Conservation (phyloP, 2,888 invertebrate genomes). For the Leucania comma region DNA sequence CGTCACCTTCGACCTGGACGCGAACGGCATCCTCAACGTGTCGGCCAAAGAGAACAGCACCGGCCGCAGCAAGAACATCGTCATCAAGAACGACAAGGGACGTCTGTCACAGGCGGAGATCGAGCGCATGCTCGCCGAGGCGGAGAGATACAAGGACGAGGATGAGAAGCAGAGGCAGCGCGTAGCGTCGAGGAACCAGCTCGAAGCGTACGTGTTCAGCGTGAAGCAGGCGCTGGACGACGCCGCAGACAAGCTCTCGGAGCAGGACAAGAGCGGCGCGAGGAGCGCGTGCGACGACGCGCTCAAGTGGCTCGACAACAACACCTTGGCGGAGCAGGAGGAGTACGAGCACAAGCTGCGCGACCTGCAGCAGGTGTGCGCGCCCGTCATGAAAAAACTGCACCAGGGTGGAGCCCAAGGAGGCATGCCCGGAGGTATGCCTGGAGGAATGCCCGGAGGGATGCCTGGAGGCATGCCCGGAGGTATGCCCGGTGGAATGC, state of each 20-base stretch:
- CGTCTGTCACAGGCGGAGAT: constrained; percentile 95
- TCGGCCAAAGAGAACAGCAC: constrained; percentile 93
- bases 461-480: constrained; percentile 49
- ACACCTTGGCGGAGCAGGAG: constrained; percentile 92
- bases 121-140: constrained; percentile 94
- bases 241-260: constrained; percentile 90
- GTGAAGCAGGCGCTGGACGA: constrained; percentile 93
- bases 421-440: constrained; percentile 30
- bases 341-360: constrained; percentile 92
- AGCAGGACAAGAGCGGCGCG: constrained; percentile 91
- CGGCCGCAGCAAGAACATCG: constrained; percentile 94
- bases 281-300: constrained; percentile 90
- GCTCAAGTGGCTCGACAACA: constrained; percentile 93
- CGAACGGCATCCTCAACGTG: constrained; percentile 95
- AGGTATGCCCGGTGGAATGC: constrained; percentile 49
- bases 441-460: constrained; percentile 56
- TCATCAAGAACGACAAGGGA: constrained; percentile 96
- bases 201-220: constrained; percentile 93
- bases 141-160: constrained; percentile 93
- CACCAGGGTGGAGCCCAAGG: constrained; percentile 87
- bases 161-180: constrained; percentile 93
- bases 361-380: constrained; percentile 91
- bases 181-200: constrained; percentile 93
- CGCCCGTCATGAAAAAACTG: constrained; percentile 90
- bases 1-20: constrained; percentile 94